Evolutionary conservation across 2,113 vertebrate genomes (phyloP).

Genomic region (Perca schrenkii): DNA sequence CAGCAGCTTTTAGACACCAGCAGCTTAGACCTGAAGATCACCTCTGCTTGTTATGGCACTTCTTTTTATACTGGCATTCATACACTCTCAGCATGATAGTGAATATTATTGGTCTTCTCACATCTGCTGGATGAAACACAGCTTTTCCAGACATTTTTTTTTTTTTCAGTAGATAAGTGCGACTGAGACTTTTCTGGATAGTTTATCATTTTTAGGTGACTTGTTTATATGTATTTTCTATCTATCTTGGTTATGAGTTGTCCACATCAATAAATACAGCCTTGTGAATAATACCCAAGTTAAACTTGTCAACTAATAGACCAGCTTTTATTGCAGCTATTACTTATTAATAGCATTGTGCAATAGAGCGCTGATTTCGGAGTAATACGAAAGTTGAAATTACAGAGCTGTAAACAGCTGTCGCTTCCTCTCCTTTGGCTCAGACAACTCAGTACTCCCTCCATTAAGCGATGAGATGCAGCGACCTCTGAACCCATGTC

Average conservation of each 20-base stretch:
- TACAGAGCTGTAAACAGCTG: constrained; percentile 55
- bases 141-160: background rate
- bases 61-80: constrained; percentile 47
- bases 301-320: background rate
- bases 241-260: background rate
- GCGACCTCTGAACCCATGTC: constrained; percentile 82
- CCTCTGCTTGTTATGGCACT: constrained; percentile 32
- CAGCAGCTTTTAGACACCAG: constrained; percentile 54
- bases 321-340: constrained; percentile 19
- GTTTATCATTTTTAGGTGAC: background rate
- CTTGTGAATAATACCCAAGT: constrained; percentile 7
- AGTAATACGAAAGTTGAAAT: constrained; percentile 16
- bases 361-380: background rate
- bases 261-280: background rate
- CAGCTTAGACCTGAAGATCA: constrained; percentile 52
- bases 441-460: too few relatives aligned
- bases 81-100: constrained; percentile 18
- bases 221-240: constrained; percentile 5
- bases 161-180: background rate
- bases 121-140: constrained; percentile 14
- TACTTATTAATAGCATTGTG: constrained; percentile 21
- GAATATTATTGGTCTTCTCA: background rate
- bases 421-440: constrained; percentile 60
- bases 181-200: background rate
- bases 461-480: constrained; percentile 82